phyloP scores from a whole-genome alignment of 2,797 vertebrate species.

The Poeciliopsis turneri region DNA sequence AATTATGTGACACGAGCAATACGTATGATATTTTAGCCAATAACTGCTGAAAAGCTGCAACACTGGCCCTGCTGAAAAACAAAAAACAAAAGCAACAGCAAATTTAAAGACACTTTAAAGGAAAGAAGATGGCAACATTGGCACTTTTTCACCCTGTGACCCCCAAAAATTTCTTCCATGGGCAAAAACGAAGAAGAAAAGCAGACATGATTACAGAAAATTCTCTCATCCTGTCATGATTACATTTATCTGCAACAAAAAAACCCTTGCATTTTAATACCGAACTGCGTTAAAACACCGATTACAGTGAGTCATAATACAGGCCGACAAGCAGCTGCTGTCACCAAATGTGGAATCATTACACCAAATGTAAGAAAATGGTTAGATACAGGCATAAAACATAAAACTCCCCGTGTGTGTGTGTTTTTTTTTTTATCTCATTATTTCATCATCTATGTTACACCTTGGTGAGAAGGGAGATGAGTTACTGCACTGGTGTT shows the following conservation, averaged over 20 bases:
- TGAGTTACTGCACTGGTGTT: constrained; percentile 74
- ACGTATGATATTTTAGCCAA: neutral
- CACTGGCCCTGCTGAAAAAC: neutral
- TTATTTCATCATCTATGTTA: constrained; percentile 59
- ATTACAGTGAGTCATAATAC: constrained; percentile 70
- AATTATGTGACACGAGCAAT: neutral
- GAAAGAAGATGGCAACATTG: constrained; percentile 32
- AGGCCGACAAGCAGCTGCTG: constrained; percentile 67
- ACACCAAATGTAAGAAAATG: constrained; percentile 67
- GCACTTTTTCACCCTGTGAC: constrained; percentile 49
- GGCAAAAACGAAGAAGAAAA: constrained; percentile 1
- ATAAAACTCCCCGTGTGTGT: constrained; percentile 50
- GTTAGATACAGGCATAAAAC: constrained; percentile 65
- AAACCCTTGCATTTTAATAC: constrained; percentile 69
- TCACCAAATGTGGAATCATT: constrained; percentile 77
- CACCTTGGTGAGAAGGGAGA: constrained; percentile 55
- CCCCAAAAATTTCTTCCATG: too few species aligned
- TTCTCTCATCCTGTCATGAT: constrained; percentile 29
- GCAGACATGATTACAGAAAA: constrained; percentile 23
- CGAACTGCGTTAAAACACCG: constrained; percentile 62
- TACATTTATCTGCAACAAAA: constrained; percentile 30
- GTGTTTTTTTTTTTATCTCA: constrained; percentile 15
- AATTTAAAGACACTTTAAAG: constrained; percentile 10
- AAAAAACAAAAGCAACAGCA: constrained; percentile 4
- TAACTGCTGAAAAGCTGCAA: neutral